Conservation (phyloP, 2,888 invertebrate genomes). For the Catocala nupta region DNA sequence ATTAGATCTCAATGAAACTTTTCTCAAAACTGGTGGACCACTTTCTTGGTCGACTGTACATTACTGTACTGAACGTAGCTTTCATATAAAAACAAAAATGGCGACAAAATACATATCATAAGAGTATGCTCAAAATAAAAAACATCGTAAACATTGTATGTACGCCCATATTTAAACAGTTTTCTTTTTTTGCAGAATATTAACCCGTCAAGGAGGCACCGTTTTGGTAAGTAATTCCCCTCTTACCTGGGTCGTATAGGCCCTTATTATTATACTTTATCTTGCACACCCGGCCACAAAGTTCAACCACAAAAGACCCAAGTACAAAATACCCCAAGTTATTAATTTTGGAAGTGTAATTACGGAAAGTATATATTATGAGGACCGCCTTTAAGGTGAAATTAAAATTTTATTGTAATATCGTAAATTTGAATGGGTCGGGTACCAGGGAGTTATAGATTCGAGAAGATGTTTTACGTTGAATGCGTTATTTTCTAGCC, state of each 20-base stretch:
- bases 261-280: constrained; percentile 51
- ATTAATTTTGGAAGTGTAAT: constrained; percentile 55
- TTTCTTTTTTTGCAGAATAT: constrained; percentile 43
- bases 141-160: constrained; percentile 4
- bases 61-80: background rate
- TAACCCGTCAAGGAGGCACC: constrained; percentile 43
- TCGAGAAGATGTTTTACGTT: constrained; percentile 15
- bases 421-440: constrained; percentile 37
- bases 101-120: background rate
- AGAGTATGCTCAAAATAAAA: constrained; percentile 10
- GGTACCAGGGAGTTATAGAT: constrained; percentile 26
- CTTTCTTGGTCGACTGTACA: too few species aligned
- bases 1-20: too few species aligned
- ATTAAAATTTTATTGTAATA: constrained; percentile 47
- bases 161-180: constrained; percentile 17
- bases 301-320: constrained; percentile 49
- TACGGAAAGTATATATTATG: constrained; percentile 53
- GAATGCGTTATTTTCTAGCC: constrained; percentile 5
- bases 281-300: constrained; percentile 49
- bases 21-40: too few species aligned
- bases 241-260: constrained; percentile 46
- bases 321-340: constrained; percentile 46
- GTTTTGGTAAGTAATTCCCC: constrained; percentile 52
- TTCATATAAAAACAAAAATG: background rate
- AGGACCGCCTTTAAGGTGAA: constrained; percentile 37